phyloP scores from a whole-genome alignment of 2,797 vertebrate genomes.

The Parauchenoglanis ngamensis region DNA sequence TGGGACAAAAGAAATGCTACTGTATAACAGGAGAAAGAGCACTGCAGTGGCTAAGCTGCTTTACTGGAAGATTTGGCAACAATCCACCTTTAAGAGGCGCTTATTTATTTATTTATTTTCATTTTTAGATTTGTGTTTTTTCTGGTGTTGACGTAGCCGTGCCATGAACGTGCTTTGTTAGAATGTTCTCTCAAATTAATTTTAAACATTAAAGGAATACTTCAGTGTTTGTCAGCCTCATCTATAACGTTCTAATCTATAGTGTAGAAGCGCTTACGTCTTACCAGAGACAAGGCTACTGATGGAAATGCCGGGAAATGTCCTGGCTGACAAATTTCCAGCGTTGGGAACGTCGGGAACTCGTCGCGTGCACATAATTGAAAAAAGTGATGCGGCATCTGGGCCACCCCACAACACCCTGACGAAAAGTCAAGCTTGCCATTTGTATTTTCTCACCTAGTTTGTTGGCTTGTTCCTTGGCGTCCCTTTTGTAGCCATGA shows the following conservation, averaged over 20 bases:
- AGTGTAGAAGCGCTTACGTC: not conserved
- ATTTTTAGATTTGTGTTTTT: not conserved
- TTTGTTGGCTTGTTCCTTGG: too few relatives aligned
- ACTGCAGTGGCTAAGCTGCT: not conserved
- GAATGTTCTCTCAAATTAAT: not conserved
- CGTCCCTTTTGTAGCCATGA: too few relatives aligned
- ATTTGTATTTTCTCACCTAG: too few relatives aligned
- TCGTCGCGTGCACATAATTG: too few relatives aligned
- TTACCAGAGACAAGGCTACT: not conserved
- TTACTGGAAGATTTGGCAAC: conserved; percentile 8
- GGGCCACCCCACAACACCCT: too few relatives aligned
- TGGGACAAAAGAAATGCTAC: not conserved
- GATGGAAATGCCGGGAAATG: not conserved
- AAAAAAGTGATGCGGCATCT: too few relatives aligned
- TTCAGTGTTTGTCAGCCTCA: not conserved
- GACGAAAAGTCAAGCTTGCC: too few relatives aligned
- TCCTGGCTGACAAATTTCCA: too few relatives aligned
- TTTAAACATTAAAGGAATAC: not conserved
- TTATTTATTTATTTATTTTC: not conserved
- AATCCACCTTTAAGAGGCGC: not conserved
- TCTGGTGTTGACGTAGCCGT: not conserved
- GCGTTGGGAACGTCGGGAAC: too few relatives aligned
- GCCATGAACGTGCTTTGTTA: not conserved
- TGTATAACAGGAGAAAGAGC: not conserved
- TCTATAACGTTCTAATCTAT: not conserved